Evolutionary conservation across 2,113 vertebrate species (phyloP).

Genomic region (Salminus brasiliensis): DNA sequence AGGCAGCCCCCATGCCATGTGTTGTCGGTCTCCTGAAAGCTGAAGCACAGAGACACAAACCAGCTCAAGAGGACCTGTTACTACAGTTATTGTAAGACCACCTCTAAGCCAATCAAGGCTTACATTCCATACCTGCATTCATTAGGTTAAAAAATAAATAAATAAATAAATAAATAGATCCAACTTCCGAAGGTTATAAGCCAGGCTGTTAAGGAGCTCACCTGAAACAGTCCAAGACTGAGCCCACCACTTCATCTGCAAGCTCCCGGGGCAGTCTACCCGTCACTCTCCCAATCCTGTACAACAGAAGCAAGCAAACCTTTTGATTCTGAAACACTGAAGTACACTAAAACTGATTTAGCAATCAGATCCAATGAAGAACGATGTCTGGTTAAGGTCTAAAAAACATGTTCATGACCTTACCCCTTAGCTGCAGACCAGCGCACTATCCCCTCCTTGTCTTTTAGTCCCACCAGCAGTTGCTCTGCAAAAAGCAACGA

Average conservation of each 20-base stretch:
- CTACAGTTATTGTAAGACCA: no score
- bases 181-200: no score
- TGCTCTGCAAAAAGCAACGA: conserved; percentile 78
- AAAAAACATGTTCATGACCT: neutral
- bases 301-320: conserved; percentile 13
- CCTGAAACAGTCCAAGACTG: conserved; percentile 94
- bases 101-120: neutral
- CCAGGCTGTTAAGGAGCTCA: conserved; percentile 61
- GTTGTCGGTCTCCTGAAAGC: conserved; percentile 92
- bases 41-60: conserved; percentile 59
- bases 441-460: conserved; percentile 93
- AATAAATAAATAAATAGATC: no score
- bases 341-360: neutral
- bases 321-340: neutral
- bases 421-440: conserved; percentile 99
- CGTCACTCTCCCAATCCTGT: conserved; percentile 90
- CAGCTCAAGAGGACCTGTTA: neutral
- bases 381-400: neutral
- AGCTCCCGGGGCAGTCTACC: conserved; percentile 90
- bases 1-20: conserved; percentile 96
- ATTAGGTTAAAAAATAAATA: neutral
- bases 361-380: no score
- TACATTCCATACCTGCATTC: no score
- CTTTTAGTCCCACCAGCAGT: conserved; percentile 90
- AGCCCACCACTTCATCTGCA: conserved; percentile 95